Percentiles rank a stretch among this genome's conserved stretches.
phyloP scores from a whole-genome alignment of 2,888 invertebrate genomes.

The Halictus ligatus region DNA sequence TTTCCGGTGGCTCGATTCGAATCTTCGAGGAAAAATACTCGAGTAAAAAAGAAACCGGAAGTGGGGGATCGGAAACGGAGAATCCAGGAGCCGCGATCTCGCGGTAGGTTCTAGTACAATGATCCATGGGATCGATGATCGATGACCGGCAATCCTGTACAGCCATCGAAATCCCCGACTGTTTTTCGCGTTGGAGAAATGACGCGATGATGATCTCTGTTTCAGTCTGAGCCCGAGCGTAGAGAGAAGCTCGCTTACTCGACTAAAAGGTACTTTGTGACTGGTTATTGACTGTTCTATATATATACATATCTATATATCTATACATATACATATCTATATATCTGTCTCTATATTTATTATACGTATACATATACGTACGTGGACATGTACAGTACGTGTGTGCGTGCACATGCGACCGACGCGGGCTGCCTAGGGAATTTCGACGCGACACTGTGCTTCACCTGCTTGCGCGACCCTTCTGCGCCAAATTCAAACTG shows the following conservation, averaged over 20 bases:
- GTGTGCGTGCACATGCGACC: constrained; percentile 65
- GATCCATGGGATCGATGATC: constrained; percentile 45
- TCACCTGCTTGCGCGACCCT: constrained; percentile 1
- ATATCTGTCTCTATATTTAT: constrained; percentile 59
- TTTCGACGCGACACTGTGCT: not conserved
- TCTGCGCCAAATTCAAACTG: not conserved
- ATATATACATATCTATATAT: constrained; percentile 56
- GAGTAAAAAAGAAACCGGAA: not conserved
- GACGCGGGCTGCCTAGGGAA: constrained; percentile 20
- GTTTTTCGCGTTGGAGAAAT: constrained; percentile 78
- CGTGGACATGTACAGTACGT: constrained; percentile 55
- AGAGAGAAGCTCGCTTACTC: constrained; percentile 84
- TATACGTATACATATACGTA: constrained; percentile 61
- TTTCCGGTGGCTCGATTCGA: not conserved
- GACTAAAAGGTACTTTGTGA: constrained; percentile 84
- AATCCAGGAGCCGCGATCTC: not conserved
- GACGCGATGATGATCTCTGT: constrained; percentile 83
- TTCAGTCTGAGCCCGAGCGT: constrained; percentile 84
- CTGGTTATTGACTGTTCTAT: constrained; percentile 82
- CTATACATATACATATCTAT: constrained; percentile 20
- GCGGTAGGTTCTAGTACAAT: constrained; percentile 16
- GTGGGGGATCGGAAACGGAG: constrained; percentile 34
- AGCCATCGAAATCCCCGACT: constrained; percentile 29
- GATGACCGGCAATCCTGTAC: constrained; percentile 29
- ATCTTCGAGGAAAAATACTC: not conserved